Percentiles rank a stretch among this genome's conserved stretches.
phyloP scores from a whole-genome alignment of 2,113 vertebrate species.

The Pelmatolapia mariae region DNA sequence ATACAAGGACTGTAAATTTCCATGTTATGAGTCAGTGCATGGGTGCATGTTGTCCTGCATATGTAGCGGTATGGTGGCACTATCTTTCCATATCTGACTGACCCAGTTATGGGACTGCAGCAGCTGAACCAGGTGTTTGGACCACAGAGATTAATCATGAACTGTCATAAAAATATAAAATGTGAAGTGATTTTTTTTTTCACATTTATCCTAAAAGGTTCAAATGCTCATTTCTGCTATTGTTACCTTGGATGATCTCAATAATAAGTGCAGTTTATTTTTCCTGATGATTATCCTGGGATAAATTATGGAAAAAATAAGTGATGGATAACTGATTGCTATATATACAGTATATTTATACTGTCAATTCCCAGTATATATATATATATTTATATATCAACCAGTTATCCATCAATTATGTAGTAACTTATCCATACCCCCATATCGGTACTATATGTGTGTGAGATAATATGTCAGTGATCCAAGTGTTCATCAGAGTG shows the following conservation, averaged over 20 bases:
- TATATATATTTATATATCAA: not conserved
- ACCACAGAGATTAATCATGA: not conserved
- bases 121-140: not conserved
- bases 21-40: not conserved
- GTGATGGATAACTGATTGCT: not conserved
- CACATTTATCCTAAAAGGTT: not conserved
- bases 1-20: not conserved
- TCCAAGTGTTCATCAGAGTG: not conserved
- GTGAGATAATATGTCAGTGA: not conserved
- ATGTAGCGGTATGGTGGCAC: not conserved
- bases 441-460: not conserved
- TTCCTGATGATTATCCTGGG: not conserved
- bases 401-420: not conserved
- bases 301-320: not conserved
- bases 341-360: not conserved
- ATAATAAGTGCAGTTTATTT: not conserved
- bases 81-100: not conserved
- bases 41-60: not conserved
- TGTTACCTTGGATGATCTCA: fast-evolving
- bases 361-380: not conserved
- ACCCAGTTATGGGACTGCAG: not conserved
- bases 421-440: not conserved
- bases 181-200: not conserved
- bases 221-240: not conserved
- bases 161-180: not conserved